These are phyloP conservation scores for Pionites leucogaster DNA, from an alignment of 2,113 vertebrate species.

Conservation along the genomic window DNA sequence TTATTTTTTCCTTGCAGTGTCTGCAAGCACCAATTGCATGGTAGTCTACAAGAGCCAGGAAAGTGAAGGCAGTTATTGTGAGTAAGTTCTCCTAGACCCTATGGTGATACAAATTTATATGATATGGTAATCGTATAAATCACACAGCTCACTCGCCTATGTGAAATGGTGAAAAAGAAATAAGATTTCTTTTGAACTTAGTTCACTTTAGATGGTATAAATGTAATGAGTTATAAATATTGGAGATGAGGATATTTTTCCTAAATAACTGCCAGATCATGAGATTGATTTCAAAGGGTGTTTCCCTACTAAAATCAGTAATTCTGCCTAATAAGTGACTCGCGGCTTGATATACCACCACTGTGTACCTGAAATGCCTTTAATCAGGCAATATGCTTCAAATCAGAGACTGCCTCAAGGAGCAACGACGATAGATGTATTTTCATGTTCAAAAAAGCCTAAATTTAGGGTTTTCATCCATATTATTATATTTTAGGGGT, in stretches of 20 bases:
- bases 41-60: neutral
- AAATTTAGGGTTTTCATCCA: neutral
- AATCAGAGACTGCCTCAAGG: neutral
- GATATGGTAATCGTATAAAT: neutral
- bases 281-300: neutral
- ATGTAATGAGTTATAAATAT: neutral
- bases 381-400: neutral
- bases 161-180: neutral
- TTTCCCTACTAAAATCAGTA: neutral
- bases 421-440: neutral
- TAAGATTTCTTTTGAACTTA: neutral
- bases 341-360: neutral
- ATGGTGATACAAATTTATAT: neutral
- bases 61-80: neutral
- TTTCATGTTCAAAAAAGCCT: neutral
- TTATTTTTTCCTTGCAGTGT: neutral
- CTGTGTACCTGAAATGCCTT: neutral
- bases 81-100: neutral
- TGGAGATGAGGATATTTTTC: neutral
- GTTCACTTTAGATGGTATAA: neutral
- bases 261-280: neutral
- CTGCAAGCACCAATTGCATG: neutral
- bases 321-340: neutral
- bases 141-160: neutral
- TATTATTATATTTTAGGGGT: neutral